Percentiles rank a stretch among this genome's conserved stretches.
Evolutionary conservation across 1,140 invertebrate genomes (phyloP).

Genomic region (Magallana gigas): DNA sequence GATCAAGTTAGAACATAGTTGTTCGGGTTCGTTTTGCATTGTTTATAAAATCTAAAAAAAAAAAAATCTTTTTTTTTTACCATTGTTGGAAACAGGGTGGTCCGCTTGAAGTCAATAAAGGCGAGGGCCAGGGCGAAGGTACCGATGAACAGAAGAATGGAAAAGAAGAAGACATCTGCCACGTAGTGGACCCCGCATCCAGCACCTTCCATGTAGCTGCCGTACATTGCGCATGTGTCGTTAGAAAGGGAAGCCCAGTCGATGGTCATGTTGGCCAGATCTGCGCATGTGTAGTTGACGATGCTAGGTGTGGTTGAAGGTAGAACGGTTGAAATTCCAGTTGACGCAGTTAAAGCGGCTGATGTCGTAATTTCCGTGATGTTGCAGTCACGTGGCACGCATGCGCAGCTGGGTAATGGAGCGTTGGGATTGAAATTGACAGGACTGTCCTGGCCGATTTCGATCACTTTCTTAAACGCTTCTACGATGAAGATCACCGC

Average conservation of each 20-base stretch:
- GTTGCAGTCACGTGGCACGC: conserved; percentile 53
- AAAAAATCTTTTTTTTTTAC: conserved; percentile 60
- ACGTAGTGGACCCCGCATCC: conserved; percentile 82
- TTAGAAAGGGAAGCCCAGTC: conserved; percentile 46
- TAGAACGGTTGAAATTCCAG: conserved; percentile 23
- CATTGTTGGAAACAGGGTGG: conserved; percentile 92
- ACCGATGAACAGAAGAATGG: conserved; percentile 93
- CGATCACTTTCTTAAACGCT: conserved; percentile 84
- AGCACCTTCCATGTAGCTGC: conserved; percentile 87
- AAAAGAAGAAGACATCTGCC: conserved; percentile 95
- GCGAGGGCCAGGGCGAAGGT: conserved; percentile 94
- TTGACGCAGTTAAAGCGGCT: background rate
- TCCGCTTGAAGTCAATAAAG: conserved; percentile 95
- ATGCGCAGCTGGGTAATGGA: conserved; percentile 56
- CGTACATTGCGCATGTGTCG: conserved; percentile 79
- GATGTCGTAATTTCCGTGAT: conserved; percentile 9
- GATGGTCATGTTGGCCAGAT: conserved; percentile 50
- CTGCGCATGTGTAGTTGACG: conserved; percentile 49
- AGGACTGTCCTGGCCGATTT: conserved; percentile 65
- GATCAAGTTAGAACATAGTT: too few species aligned
- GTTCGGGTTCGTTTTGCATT: too few species aligned
- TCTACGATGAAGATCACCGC: conserved; percentile 99
- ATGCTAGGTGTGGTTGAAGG: conserved; percentile 24
- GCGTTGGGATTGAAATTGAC: conserved; percentile 60
- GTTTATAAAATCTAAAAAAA: too few species aligned